Conservation (phyloP, 1,140 invertebrate genomes). For the Ganaspis sp. region DNA sequence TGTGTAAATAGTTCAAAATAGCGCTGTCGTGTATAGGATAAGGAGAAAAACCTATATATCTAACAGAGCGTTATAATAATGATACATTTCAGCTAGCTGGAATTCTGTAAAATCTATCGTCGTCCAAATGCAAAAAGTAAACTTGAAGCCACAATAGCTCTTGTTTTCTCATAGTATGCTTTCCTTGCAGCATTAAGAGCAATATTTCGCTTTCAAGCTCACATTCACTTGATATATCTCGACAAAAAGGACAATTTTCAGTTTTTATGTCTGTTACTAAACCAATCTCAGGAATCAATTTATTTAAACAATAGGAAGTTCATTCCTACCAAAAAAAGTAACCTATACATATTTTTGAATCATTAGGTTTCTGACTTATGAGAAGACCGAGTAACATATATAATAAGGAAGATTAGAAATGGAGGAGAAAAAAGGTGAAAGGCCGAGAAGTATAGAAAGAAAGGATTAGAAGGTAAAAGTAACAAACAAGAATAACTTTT, state of each 20-base stretch:
- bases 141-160: constrained; percentile 3
- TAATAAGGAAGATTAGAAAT: too few relatives aligned
- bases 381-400: too few relatives aligned
- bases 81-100: not conserved
- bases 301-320: not conserved
- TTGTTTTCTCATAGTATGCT: constrained; percentile 7
- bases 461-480: too few relatives aligned
- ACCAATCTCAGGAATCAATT: not conserved
- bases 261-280: not conserved
- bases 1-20: too few relatives aligned
- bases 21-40: too few relatives aligned
- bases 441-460: too few relatives aligned
- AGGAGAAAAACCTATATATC: not conserved
- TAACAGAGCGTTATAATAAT: constrained; percentile 7
- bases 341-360: not conserved
- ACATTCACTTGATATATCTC: not conserved
- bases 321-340: too few relatives aligned
- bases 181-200: constrained; percentile 9
- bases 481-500: too few relatives aligned
- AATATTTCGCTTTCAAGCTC: constrained; percentile 14
- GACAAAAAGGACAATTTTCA: not conserved
- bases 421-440: too few relatives aligned
- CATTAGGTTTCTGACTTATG: too few relatives aligned
- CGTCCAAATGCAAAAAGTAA: not conserved
- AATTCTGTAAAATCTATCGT: constrained; percentile 19